These are phyloP conservation scores for Diadumene lineata DNA, from an alignment of 92 coral and sea anemone species.

Conservation along the genomic window DNA sequence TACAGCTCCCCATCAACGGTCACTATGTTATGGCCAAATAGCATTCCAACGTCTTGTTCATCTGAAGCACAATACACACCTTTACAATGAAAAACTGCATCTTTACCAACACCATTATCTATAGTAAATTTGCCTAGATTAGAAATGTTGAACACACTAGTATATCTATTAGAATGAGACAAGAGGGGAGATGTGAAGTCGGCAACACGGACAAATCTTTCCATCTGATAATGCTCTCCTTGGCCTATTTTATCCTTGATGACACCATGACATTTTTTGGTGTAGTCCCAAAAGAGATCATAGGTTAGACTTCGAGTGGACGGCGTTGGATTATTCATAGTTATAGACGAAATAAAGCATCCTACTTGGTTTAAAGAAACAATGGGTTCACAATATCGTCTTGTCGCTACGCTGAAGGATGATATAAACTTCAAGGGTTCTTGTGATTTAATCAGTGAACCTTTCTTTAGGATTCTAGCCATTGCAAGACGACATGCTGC, in stretches of 20 bases:
- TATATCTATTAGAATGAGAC: slow-evolving; percentile 13
- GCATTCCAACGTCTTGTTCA: slow-evolving; percentile 37
- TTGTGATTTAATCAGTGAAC: background rate
- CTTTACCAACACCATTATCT: background rate
- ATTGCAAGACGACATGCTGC: slow-evolving; percentile 47
- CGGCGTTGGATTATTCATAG: slow-evolving; percentile 15
- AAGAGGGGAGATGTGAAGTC: background rate
- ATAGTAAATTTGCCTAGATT: slow-evolving; percentile 35
- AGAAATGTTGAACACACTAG: slow-evolving; percentile 30
- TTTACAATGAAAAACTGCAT: slow-evolving; percentile 8
- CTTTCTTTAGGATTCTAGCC: slow-evolving; percentile 35
- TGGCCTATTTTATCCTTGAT: background rate
- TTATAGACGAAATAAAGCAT: slow-evolving; percentile 10
- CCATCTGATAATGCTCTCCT: slow-evolving; percentile 9
- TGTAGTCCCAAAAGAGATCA: slow-evolving; percentile 34
- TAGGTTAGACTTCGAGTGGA: background rate
- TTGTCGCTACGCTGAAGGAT: slow-evolving; percentile 24
- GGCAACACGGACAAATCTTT: background rate
- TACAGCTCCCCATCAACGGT: slow-evolving; percentile 59
- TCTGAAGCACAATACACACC: slow-evolving; percentile 44
- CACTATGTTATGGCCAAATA: slow-evolving; percentile 45
- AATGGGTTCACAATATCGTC: slow-evolving; percentile 25
- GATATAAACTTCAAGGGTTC: background rate
- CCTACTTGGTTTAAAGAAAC: slow-evolving; percentile 27
- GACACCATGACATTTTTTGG: slow-evolving; percentile 22